Evolutionary conservation across 2,113 vertebrate species (phyloP), one percentile per base, ranked within the genome.

Genomic region (Channa argus): DNA sequence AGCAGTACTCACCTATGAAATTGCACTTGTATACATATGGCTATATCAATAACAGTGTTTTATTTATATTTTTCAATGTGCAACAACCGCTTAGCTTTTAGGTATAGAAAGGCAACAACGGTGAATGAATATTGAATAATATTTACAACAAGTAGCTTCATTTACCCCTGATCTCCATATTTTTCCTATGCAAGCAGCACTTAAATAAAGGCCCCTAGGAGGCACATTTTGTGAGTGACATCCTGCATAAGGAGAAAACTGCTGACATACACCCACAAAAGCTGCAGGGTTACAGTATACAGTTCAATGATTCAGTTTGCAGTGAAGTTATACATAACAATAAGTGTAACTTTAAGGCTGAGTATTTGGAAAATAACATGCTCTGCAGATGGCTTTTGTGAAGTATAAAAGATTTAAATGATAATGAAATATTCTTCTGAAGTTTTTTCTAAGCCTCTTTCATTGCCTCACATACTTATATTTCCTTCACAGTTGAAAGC

Each of bases 211-310:
- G 15, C n/a, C 14, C 52, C 39, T 46, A 60, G 47, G 64, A 53
- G 14, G 1, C 12, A 62, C 45, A 56, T 65, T 76, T 64, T 36
- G 46, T 64, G 50, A 71, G 61, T 64, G 61, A 61, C 61, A 77
- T 73, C 56, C 49, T 71, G 15, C 37, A 63, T 33, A 2, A 2
- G 34, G 47, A 65, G 58, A 41, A 82, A 59, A 79, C 8, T 7
- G 63, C 50, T 68, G 47, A 44, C 37, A 46, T 61, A 59, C 54
- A 44, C 72, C 74, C 71, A 69, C 77, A 73, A 34, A 67, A 67
- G 72, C 56, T 66, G 69, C 37, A 38, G 60, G 44, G 37, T 38
- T 63, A 55, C 24, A 24, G 24, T 60, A 67, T 63, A 80, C 41
- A 74, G 24, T 24, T 24, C 24, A 24, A 24, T 50, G 46, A 81